Evolutionary conservation across 2,113 vertebrate genomes (phyloP).

Genomic region (Scomber japonicus): DNA sequence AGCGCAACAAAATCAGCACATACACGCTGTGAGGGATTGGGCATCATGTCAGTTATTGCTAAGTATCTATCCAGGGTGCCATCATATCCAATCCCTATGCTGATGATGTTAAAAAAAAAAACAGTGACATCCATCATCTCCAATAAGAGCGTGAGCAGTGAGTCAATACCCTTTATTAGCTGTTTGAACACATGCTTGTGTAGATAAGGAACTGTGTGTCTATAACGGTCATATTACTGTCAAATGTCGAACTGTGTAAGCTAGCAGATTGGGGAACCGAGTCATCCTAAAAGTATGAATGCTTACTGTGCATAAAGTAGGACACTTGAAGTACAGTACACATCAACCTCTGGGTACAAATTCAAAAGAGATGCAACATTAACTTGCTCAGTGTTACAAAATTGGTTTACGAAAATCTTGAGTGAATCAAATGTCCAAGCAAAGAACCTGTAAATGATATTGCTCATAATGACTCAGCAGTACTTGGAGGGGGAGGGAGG

Average conservation of each 20-base stretch:
- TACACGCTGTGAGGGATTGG: slow-evolving; percentile 53
- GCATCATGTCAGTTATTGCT: slow-evolving; percentile 60
- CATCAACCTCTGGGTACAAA: neutral
- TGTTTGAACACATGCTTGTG: slow-evolving; percentile 59
- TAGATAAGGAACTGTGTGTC: slow-evolving; percentile 59
- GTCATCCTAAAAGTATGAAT: slow-evolving; percentile 16
- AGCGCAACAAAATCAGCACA: slow-evolving; percentile 60
- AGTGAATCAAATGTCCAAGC: slow-evolving; percentile 27
- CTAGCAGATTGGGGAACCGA: slow-evolving; percentile 20
- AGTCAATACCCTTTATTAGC: slow-evolving; percentile 66
- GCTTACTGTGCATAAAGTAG: slow-evolving; percentile 26
- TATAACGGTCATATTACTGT: slow-evolving; percentile 53
- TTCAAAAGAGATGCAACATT: neutral
- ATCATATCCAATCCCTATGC: slow-evolving; percentile 68
- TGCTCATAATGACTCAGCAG: slow-evolving; percentile 27
- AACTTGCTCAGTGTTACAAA: neutral
- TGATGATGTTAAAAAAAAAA: slow-evolving; percentile 62
- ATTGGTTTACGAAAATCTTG: neutral
- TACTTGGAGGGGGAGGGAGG: neutral
- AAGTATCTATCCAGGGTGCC: slow-evolving; percentile 68
- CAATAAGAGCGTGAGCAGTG: slow-evolving; percentile 45
- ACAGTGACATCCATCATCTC: slow-evolving; percentile 65
- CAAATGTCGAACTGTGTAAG: slow-evolving; percentile 45
- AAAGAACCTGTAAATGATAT: slow-evolving; percentile 40
- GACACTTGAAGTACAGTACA: slow-evolving; percentile 12